These are phyloP conservation scores for Chymomyza amoena DNA, from an alignment of 2,888 invertebrate species.

Conservation along the genomic window DNA sequence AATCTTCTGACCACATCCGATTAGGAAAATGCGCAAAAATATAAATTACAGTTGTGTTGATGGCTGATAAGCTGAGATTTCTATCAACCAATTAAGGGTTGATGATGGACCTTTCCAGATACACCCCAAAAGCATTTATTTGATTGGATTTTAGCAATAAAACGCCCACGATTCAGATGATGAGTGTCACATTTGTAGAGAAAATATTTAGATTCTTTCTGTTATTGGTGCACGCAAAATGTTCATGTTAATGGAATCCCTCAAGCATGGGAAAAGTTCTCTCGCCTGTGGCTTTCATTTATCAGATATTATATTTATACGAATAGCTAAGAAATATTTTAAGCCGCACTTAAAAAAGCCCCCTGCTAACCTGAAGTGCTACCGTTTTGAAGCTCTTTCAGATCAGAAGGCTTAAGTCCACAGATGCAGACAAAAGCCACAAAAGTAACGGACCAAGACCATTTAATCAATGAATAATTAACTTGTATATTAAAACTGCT, in stretches of 20 bases:
- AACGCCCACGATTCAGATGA: neutral
- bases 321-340: neutral
- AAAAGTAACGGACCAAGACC: conserved; percentile 19
- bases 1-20: conserved; percentile 49
- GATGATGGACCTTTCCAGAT: neutral
- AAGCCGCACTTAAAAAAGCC: conserved; percentile 13
- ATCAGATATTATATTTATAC: neutral
- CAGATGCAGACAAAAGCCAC: conserved; percentile 19
- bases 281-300: conserved; percentile 42
- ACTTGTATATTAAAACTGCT: conserved; percentile 51
- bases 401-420: neutral
- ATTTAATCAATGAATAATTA: conserved; percentile 67
- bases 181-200: neutral
- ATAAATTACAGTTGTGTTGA: conserved; percentile 54
- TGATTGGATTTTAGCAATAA: neutral
- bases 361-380: conserved; percentile 32
- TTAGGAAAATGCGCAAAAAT: conserved; percentile 52
- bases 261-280: conserved; percentile 28
- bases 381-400: conserved; percentile 46
- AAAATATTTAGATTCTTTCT: neutral
- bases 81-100: conserved; percentile 18
- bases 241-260: neutral
- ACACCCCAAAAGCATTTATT: neutral
- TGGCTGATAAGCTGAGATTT: conserved; percentile 26
- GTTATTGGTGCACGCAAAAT: too few species aligned